Conservation (phyloP, 2,888 invertebrate genomes). For the Scaptomyza caliginosa region DNA sequence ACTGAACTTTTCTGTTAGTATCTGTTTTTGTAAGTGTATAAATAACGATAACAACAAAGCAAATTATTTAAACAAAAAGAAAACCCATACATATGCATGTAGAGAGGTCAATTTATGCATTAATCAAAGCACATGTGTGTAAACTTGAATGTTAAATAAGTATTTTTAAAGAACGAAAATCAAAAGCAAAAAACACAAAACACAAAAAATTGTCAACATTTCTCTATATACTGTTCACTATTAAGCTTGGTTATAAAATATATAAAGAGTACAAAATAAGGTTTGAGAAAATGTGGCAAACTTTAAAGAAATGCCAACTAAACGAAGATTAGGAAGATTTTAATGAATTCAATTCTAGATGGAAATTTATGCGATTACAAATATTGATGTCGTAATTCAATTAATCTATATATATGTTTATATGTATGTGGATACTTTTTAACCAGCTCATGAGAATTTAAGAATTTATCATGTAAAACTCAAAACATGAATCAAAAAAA, state of each 20-base stretch:
- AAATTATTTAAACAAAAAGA: not conserved
- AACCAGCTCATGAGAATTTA: constrained; percentile 46
- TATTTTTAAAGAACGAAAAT: constrained; percentile 43
- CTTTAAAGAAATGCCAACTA: constrained; percentile 23
- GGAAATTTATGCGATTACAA: constrained; percentile 12
- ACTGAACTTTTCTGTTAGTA: constrained; percentile 56
- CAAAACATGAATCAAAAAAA: constrained; percentile 20
- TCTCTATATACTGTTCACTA: constrained; percentile 19
- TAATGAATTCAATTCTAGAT: constrained; percentile 22
- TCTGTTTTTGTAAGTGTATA: constrained; percentile 63
- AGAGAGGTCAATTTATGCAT: constrained; percentile 8
- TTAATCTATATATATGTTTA: constrained; percentile 8
- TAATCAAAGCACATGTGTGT: constrained; percentile 32
- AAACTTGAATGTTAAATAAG: constrained; percentile 42
- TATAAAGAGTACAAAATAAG: constrained; percentile 46
- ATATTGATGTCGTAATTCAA: constrained; percentile 26
- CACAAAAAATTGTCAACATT: constrained; percentile 15
- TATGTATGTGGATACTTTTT: constrained; percentile 11
- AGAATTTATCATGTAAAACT: constrained; percentile 25
- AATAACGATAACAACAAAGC: constrained; percentile 10
- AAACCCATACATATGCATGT: constrained; percentile 14
- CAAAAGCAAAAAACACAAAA: constrained; percentile 33
- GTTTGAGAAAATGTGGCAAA: constrained; percentile 18
- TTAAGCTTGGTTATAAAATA: constrained; percentile 24
- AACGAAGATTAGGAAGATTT: constrained; percentile 25